phyloP scores from a whole-genome alignment of 2,113 vertebrate genomes.

The Cebus imitator region DNA sequence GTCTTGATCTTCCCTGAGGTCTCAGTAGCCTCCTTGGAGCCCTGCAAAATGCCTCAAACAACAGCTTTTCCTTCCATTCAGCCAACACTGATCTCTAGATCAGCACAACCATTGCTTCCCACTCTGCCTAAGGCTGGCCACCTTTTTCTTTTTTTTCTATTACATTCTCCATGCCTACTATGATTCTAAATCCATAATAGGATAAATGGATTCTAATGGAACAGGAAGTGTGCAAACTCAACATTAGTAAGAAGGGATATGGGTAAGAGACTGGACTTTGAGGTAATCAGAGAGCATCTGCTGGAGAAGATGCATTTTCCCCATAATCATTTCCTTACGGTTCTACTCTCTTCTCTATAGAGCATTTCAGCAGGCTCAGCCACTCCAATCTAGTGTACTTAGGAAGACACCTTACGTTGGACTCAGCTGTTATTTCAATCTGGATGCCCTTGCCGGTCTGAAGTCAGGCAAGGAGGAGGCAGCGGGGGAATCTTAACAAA shows the following conservation, averaged over 20 bases:
- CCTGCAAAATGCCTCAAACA: not conserved
- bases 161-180: not conserved
- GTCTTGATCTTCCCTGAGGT: not conserved
- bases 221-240: not conserved
- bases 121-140: not conserved
- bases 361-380: not conserved
- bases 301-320: not conserved
- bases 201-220: not conserved
- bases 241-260: not conserved
- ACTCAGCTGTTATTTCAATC: not conserved
- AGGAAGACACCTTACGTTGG: not conserved
- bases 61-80: not conserved
- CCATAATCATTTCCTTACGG: not conserved
- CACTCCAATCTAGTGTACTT: not conserved
- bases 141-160: not conserved
- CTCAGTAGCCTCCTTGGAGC: not conserved
- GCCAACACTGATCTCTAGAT: not conserved
- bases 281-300: not conserved
- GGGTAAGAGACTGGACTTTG: not conserved
- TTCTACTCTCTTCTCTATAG: not conserved
- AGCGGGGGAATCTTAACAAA: not conserved
- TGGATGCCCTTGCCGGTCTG: not conserved
- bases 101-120: not conserved
- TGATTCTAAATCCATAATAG: constrained; percentile 19
- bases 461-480: not conserved